Percentiles rank a stretch among this genome's conserved stretches.
Evolutionary conservation across 2,888 invertebrate genomes (phyloP).

Genomic region (Drosophila pegasa): DNA sequence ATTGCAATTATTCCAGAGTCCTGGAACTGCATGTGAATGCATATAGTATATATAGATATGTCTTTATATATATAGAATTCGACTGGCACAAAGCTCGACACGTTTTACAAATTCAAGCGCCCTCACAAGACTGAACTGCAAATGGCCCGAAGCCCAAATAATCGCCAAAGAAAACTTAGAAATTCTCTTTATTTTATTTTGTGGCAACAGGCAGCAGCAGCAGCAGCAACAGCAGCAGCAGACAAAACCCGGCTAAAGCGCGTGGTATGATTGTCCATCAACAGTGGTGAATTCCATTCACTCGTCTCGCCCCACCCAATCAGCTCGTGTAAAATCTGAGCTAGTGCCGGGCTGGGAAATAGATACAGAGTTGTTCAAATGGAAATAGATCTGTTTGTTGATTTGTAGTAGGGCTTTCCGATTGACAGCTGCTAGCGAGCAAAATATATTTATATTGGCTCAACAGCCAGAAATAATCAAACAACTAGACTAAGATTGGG

Average conservation of each 20-base stretch:
- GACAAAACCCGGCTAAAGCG: slow-evolving; percentile 41
- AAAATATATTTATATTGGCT: no score
- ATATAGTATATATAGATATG: background rate
- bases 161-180: slow-evolving; percentile 80
- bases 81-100: slow-evolving; percentile 37
- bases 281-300: slow-evolving; percentile 51
- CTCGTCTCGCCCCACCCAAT: background rate
- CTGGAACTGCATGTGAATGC: background rate
- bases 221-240: no score
- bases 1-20: background rate
- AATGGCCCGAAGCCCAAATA: slow-evolving; percentile 63
- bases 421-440: no score
- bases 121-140: slow-evolving; percentile 75
- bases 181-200: slow-evolving; percentile 70
- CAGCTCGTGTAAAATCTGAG: slow-evolving; percentile 32
- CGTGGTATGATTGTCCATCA: slow-evolving; percentile 54
- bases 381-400: background rate
- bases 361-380: background rate
- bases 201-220: slow-evolving; percentile 39
- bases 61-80: background rate
- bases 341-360: slow-evolving; percentile 31
- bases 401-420: no score
- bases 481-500: no score
- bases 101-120: slow-evolving; percentile 69
- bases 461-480: no score